Conservation (phyloP, 2,888 invertebrate genomes). For the Hedychridium roseum region DNA sequence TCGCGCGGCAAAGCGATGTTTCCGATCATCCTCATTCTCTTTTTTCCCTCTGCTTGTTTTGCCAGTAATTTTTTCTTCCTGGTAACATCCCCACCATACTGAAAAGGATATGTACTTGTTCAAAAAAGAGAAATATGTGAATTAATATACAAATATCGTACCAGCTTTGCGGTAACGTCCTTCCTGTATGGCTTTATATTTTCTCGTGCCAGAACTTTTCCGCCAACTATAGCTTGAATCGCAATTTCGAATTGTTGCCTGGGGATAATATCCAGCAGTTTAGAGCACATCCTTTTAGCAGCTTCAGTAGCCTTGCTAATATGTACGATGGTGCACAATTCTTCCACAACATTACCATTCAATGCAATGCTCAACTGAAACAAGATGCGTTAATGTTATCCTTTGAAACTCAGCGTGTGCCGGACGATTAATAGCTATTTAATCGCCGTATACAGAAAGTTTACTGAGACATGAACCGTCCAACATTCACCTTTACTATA, state of each 20-base stretch:
- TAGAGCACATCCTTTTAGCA: conserved; percentile 76
- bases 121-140: background rate
- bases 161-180: conserved; percentile 93
- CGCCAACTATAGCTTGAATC: conserved; percentile 83
- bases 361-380: conserved; percentile 77
- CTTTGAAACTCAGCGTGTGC: too few species aligned
- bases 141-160: conserved; percentile 60
- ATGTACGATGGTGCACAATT: conserved; percentile 85
- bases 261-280: conserved; percentile 85
- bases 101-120: conserved; percentile 14
- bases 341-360: conserved; percentile 84
- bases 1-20: conserved; percentile 91
- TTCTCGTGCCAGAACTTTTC: conserved; percentile 84
- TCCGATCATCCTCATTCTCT: conserved; percentile 89
- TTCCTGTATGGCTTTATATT: conserved; percentile 87
- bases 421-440: too few species aligned
- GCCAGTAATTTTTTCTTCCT: conserved; percentile 88
- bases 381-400: too few species aligned
- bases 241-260: conserved; percentile 80
- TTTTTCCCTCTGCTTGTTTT: conserved; percentile 93
- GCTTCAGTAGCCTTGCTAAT: conserved; percentile 70
- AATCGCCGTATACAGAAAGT: too few species aligned
- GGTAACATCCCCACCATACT: conserved; percentile 94
- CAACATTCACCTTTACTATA: conserved; percentile 76
- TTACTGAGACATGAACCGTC: conserved; percentile 1